Evolutionary conservation across 1,140 invertebrate species (phyloP), one percentile per base, ranked within the genome.

Genomic region (Drosophila elegans): DNA sequence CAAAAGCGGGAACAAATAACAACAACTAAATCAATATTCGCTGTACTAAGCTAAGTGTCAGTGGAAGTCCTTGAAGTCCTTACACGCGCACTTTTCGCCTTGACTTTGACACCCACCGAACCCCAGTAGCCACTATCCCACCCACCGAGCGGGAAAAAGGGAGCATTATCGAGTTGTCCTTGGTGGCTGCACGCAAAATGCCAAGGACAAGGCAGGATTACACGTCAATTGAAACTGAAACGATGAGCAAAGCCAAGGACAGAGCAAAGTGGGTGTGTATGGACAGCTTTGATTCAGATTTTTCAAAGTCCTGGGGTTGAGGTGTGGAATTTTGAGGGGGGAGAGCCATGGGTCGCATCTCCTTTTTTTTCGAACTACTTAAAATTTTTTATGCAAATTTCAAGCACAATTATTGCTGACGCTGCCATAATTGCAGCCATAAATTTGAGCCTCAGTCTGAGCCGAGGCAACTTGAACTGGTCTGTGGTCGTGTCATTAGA

Each of bases 171-270:
- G 83, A 67, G 75, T 74, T 86, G 69, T 78, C 64, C 78, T 77
- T 81, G 57, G 67, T 71, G 64, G 71, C 79, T 66, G 44, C 74
- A 77, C 66, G 62, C 84, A 55, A 88, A 88, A 86, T 86, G 83
- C 83, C 83, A 86, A 86, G 83, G 83, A 86, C 83, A 73, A 73
- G 83, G 86, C 83, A 86, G 84, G 83, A 83, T 88, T 86, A 88
- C 83, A 83, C 83, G 83, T 86, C 83, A 86, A 86, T 86, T 78
- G 83, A 73, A 71, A 76, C 66, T 59, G 74, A 77, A 69, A 53
- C 55, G 74, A 60, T 39, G 54, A 60, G 63, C 60, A 64, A 13
- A 59, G 29, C 63, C 83, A 86, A 83, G 83, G 83, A 79, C 83
- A 88, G 66, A 88, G 69, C 49, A 48, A 68, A 29, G 51, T 79